Percentiles rank a stretch among this genome's conserved stretches.
These are phyloP conservation scores for Neoaliturus tenellus DNA, from an alignment of 2,888 invertebrate genomes.

Conservation along the genomic window DNA sequence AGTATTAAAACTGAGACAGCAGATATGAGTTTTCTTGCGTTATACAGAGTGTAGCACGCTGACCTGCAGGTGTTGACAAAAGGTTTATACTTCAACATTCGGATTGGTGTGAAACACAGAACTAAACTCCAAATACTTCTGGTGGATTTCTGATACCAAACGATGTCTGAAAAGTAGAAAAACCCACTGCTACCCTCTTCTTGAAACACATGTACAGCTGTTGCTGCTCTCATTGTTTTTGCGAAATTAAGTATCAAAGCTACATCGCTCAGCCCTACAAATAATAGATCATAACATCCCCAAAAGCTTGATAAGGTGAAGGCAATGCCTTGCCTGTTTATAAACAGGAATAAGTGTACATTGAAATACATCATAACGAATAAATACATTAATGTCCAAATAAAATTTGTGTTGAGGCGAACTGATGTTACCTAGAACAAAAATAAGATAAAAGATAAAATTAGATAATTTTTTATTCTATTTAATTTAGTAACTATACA, in stretches of 20 bases:
- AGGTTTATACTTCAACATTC: neutral
- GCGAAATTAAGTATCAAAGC: neutral
- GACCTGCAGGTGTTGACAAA: neutral
- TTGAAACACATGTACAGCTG: neutral
- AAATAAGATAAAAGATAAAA: no score
- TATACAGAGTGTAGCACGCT: neutral
- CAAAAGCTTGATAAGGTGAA: neutral
- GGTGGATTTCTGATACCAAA: neutral
- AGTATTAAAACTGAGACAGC: neutral
- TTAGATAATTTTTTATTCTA: no score
- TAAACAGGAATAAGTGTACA: neutral
- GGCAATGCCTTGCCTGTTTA: neutral
- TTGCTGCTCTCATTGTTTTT: neutral
- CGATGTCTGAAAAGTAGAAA: slow-evolving; percentile 18
- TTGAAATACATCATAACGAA: neutral
- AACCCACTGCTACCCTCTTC: slow-evolving; percentile 12
- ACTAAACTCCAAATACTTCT: neutral
- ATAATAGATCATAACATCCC: neutral
- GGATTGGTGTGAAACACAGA: neutral
- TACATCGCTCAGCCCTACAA: neutral
- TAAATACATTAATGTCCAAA: neutral
- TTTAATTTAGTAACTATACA: no score
- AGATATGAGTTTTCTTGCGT: neutral
- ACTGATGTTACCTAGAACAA: neutral
- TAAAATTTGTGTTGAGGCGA: neutral